phyloP scores from a whole-genome alignment of 2,888 invertebrate genomes.

The Apotomis capreana region DNA sequence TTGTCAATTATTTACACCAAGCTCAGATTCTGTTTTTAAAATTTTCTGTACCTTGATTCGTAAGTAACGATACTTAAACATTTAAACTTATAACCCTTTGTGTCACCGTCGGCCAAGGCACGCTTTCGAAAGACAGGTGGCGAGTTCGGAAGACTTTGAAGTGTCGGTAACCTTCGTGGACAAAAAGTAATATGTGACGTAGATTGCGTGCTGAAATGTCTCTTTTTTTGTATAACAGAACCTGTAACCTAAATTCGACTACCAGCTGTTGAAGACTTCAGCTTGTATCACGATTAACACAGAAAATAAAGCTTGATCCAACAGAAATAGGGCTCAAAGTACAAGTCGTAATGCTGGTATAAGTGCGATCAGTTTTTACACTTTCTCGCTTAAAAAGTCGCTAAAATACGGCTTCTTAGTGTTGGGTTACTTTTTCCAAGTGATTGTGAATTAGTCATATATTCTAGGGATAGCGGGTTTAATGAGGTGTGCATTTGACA shows the following conservation, averaged over 20 bases:
- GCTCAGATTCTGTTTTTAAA: no score
- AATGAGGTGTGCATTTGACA: no score
- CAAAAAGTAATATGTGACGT: background rate
- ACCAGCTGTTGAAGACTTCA: conserved; percentile 7
- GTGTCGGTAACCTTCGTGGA: background rate
- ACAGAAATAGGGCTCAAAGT: no score
- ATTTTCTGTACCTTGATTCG: no score
- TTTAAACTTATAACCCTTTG: background rate
- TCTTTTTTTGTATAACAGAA: background rate
- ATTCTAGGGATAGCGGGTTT: no score
- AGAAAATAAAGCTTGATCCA: no score
- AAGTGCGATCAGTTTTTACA: background rate
- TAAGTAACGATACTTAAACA: background rate
- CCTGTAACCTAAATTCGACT: conserved; percentile 15
- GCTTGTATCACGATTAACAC: background rate
- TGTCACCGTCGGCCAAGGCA: background rate
- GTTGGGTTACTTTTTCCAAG: no score
- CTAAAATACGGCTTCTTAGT: background rate
- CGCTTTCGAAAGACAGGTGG: conserved; percentile 29
- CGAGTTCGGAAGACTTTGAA: conserved; percentile 18
- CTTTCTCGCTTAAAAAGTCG: no score
- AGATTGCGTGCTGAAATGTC: background rate
- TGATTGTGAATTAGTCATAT: no score
- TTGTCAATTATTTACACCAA: no score
- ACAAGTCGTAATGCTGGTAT: no score